Base-by-base conservation (phyloP, 2,113 vertebrate genomes). In the Leptodactylus fuscus region DNA sequence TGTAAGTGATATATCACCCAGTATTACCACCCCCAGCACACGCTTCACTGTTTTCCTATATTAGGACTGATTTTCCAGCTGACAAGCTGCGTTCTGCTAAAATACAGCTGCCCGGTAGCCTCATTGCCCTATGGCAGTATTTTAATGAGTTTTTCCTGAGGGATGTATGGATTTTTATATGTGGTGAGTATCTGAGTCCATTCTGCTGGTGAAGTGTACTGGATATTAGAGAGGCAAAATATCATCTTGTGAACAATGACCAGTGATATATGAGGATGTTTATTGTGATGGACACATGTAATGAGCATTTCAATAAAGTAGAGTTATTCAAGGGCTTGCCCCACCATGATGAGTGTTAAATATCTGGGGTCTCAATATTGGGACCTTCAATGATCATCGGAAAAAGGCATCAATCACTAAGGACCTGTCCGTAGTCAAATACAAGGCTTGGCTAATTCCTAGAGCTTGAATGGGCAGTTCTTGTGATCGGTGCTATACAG, bases 71-170 rank as follows among this genome's bases (percentile, higher is more conserved):
- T 71, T 69, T 16, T 24, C 10, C 20, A 69, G 24, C 20, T 82
- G 81, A 71, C 81, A 73, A 69, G 32, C 27, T 71, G 65, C 69
- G 44, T 81, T 81, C 22, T 83, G 29, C 76, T 41, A 20, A 55
- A n/a, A 24, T 75, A 27, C 81, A 83, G 53, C 36, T 83, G 70
- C 38, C 74, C 71, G 16, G 12, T 62, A 60, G 82, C 53, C 71
- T 83, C 38, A n/a, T n/a, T 83, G 81, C 70, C 82, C 82, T 76
- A 62, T 83, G 70, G 82, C 71, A 62, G 70, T 83, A 83, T 83
- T 83, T 83, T 83, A 83, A 83, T 58, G 38, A 62, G 82, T 62
- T 75, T 83, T 83, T 75, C 82, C 70, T 75, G 53, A 11, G 53
- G 70, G 70, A 22, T 20, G 9, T 62, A 53, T 83, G 38, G 51